Evolutionary conservation across 2,113 vertebrate species (phyloP).

Genomic region (Sclerurus mexicanus): DNA sequence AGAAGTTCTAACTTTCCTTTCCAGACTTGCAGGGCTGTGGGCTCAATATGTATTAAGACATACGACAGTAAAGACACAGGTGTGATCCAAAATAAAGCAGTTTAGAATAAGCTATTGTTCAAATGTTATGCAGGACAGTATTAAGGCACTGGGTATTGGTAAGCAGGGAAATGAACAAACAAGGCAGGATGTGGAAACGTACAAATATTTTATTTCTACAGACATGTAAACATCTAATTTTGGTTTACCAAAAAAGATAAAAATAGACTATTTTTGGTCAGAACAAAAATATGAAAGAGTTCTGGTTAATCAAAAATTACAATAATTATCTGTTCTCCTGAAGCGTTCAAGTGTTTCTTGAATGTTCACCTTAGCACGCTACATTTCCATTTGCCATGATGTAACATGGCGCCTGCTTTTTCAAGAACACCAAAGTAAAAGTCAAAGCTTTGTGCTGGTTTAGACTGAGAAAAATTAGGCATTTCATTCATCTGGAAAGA

Average conservation of each 20-base stretch:
- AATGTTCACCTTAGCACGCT: background rate
- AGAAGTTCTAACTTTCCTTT: background rate
- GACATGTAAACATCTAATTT: background rate
- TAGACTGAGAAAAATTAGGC: background rate
- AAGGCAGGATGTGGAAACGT: background rate
- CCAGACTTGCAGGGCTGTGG: background rate
- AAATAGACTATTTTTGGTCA: background rate
- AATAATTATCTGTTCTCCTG: background rate
- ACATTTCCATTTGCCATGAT: background rate
- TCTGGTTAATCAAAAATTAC: background rate
- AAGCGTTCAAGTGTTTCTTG: background rate
- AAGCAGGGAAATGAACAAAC: background rate
- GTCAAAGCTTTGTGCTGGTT: background rate
- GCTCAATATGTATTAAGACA: background rate
- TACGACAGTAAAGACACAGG: background rate
- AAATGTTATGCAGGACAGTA: background rate
- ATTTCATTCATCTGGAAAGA: background rate
- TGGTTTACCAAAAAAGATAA: background rate
- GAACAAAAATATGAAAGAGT: background rate
- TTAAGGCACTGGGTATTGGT: background rate
- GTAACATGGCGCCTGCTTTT: background rate
- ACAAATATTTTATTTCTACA: background rate
- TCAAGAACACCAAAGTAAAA: background rate
- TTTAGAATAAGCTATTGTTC: background rate
- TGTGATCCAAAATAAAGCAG: background rate